A percentile compares a stretch with the other conserved stretches of the same genome.
phyloP scores from a whole-genome alignment of 2,888 invertebrate species.

The Euproctis similis region DNA sequence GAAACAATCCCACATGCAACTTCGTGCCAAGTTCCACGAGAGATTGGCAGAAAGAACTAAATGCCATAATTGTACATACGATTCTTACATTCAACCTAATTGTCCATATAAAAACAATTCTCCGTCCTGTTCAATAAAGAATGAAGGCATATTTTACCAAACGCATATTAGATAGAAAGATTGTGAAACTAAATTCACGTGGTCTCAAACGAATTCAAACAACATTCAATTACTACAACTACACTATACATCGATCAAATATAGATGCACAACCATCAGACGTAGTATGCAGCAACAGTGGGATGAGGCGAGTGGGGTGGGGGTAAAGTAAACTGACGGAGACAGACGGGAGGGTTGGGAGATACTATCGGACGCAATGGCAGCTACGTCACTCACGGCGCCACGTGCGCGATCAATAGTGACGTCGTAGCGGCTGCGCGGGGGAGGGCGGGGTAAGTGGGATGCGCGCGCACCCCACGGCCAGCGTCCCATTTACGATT shows the following conservation, averaged over 20 bases:
- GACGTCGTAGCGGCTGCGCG: constrained; percentile 52
- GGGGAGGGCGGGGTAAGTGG: constrained; percentile 9
- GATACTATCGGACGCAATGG: constrained; percentile 53
- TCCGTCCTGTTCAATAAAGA: too few species aligned
- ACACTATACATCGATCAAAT: constrained; percentile 11
- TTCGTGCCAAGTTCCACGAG: too few species aligned
- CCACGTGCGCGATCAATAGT: constrained; percentile 74
- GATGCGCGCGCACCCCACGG: constrained; percentile 57
- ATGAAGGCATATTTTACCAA: too few species aligned
- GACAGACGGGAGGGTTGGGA: constrained; percentile 28
- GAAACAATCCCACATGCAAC: too few species aligned
- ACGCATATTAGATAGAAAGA: too few species aligned
- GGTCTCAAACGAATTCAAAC: too few species aligned
- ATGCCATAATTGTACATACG: too few species aligned
- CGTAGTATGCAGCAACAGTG: constrained; percentile 34
- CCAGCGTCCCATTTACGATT: constrained; percentile 67
- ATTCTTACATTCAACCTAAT: too few species aligned
- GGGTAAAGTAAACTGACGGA: constrained; percentile 17
- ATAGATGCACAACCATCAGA: constrained; percentile 21
- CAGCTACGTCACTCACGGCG: constrained; percentile 71
- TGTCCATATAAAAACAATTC: too few species aligned
- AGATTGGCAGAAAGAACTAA: too few species aligned
- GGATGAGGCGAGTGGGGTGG: constrained; percentile 13
- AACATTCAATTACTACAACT: too few species aligned
- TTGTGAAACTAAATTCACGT: too few species aligned